Percentiles rank a stretch among this genome's conserved stretches.
phyloP scores from a whole-genome alignment of 92 coral and sea anemone species.

The Palythoa caribaeorum region DNA sequence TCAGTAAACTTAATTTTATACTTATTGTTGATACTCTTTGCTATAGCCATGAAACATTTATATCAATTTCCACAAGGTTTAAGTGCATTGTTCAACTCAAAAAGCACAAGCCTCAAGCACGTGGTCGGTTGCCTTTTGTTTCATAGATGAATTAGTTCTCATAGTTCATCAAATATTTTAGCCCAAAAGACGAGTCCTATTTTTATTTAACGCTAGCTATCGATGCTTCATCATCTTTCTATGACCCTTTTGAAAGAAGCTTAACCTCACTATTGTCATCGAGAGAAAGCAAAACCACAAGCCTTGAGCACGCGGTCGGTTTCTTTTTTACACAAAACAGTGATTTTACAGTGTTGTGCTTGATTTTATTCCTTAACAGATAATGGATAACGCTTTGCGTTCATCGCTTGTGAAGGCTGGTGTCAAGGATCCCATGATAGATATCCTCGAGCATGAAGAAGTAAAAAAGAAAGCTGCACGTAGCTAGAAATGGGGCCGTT shows the following conservation, averaged over 20 bases:
- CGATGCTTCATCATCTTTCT: not conserved
- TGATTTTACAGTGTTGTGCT: not conserved
- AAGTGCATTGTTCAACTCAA: too few species aligned
- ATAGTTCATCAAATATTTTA: too few species aligned
- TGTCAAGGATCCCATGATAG: slow-evolving; percentile 2
- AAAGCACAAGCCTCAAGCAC: too few species aligned
- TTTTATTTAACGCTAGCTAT: not conserved
- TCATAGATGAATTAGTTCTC: not conserved
- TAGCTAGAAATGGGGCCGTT: not conserved
- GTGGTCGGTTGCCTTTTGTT: not conserved
- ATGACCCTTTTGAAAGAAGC: not conserved
- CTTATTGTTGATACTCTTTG: too few species aligned
- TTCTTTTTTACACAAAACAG: not conserved
- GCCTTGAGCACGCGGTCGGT: slow-evolving; percentile 15
- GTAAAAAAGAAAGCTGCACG: not conserved
- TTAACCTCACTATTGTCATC: not conserved
- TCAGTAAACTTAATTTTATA: too few species aligned
- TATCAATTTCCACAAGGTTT: too few species aligned
- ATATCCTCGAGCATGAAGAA: slow-evolving; percentile 1
- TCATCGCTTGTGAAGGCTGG: slow-evolving; percentile 9
- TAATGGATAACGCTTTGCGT: slow-evolving; percentile 19
- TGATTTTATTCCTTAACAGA: not conserved
- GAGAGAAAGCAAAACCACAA: not conserved
- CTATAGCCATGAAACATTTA: too few species aligned
- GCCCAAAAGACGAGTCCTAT: not conserved